Base-by-base conservation (phyloP, 2,797 vertebrate species). In the Enteromius treurensis region DNA sequence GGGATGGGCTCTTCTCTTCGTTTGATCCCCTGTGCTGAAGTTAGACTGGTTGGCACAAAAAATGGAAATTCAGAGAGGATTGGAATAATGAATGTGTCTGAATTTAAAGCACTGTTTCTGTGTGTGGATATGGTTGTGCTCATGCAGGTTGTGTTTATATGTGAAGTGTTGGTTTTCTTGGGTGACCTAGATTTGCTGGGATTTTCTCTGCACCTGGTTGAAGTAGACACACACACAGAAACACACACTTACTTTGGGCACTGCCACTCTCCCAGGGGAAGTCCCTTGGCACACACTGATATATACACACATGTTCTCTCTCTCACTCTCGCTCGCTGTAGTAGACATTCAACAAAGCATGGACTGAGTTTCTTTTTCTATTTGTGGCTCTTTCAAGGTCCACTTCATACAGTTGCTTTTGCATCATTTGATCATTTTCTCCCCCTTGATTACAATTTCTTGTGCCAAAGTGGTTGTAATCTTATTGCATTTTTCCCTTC, bases 231-330 rank as follows among this genome's bases (percentile, higher is more conserved):
- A 58, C 34, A 40, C 74, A 74, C 60, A 80, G 40, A 71, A n/a
- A 51, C 21, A 65, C 69, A 77, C 78, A 81, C 69, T 60, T 32
- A 83, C 21, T 65, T 34, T 23, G 83, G 77, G 67, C 53, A 85
- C 23, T 77, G 79, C 79, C 51, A 67, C 49, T 49, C 78, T 85
- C 84, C 80, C 49, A 76, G n/a, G 42, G 7, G 84, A 86, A 84
- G 83, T 82, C 84, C 86, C 69, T 84, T 88, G 83, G 87, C 45
- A 67, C 65, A 81, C 77, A 60, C 58, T 77, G 58, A 77, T 51
- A 58, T n/a, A 45, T 42, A 51, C 47, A 71, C 49, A 45, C 42
- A 60, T 47, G 42, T 37, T 60, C n/a, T 60, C 13, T 62, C 37
- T 51, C 21, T 37, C 49, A 86, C 77, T 67, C 23, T 45, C 55